A percentile compares a stretch with the other conserved stretches of the same genome.
These are phyloP conservation scores for Ypsolopha scabrella DNA, from an alignment of 2,888 invertebrate genomes.

Conservation along the genomic window DNA sequence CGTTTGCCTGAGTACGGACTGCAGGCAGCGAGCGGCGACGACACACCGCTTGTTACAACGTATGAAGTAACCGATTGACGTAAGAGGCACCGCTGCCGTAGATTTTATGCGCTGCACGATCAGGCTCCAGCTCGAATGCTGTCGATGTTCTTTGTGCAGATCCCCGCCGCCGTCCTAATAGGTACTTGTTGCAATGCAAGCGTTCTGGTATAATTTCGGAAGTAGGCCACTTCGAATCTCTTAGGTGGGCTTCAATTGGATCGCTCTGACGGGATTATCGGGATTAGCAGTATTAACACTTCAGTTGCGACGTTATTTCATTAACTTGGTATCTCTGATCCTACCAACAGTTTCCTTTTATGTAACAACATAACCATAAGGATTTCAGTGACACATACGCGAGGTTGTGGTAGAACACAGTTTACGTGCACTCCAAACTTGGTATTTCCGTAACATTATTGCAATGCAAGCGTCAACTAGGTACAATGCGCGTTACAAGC, in stretches of 20 bases:
- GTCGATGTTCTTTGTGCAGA: constrained; percentile 23
- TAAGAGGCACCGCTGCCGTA: constrained; percentile 15
- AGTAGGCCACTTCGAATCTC: constrained; percentile 28
- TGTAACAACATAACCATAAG: no score
- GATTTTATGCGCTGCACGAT: constrained; percentile 10
- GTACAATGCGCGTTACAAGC: no score
- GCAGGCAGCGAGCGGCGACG: constrained; percentile 20
- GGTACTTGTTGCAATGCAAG: neutral
- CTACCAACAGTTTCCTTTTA: no score
- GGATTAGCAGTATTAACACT: constrained; percentile 1
- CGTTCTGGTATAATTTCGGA: constrained; percentile 23
- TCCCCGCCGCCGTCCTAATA: constrained; percentile 15
- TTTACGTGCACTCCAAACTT: no score
- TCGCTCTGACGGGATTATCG: constrained; percentile 4
- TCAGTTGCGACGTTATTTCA: neutral
- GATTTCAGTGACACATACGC: no score
- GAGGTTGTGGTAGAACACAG: no score
- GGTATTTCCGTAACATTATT: no score
- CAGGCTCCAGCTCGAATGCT: constrained; percentile 3
- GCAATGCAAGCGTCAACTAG: no score
- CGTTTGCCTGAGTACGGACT: constrained; percentile 30
- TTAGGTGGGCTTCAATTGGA: constrained; percentile 13
- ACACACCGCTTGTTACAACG: constrained; percentile 21
- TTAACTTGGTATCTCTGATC: no score
- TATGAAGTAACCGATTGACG: constrained; percentile 29